A percentile compares a stretch with the other conserved stretches of the same genome.
These are phyloP conservation scores for Myodes glareolus DNA, from an alignment of 2,113 vertebrate genomes.

Conservation along the genomic window DNA sequence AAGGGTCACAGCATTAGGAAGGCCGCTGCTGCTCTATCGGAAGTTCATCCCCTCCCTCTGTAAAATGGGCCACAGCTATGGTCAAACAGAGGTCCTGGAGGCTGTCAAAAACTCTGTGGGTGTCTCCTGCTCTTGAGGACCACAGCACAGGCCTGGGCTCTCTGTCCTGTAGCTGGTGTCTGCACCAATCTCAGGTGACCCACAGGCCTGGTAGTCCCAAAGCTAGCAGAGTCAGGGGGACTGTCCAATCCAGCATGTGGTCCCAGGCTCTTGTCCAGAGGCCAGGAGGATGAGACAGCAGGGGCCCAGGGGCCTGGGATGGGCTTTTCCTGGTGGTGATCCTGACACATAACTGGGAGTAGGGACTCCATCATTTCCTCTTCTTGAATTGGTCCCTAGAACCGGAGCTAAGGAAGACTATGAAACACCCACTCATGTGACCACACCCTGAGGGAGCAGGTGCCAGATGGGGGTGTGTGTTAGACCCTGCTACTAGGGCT, in stretches of 20 bases:
- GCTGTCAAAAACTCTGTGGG: neutral
- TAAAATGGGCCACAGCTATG: neutral
- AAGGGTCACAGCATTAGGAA: neutral
- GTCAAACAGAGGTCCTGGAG: neutral
- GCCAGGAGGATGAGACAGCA: neutral
- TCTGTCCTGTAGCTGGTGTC: neutral
- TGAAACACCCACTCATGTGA: neutral
- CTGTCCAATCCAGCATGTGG: neutral
- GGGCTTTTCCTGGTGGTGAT: neutral
- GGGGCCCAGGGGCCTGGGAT: neutral
- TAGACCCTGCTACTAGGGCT: neutral
- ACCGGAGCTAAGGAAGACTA: neutral
- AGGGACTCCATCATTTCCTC: neutral
- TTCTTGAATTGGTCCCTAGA: neutral
- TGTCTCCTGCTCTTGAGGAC: neutral
- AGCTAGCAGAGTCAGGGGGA: no score
- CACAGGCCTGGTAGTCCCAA: neutral
- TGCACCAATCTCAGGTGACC: neutral
- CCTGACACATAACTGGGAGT: neutral
- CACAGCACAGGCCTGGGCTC: neutral
- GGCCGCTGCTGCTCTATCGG: neutral
- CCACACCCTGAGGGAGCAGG: neutral
- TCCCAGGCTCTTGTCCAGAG: neutral
- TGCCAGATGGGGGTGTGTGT: neutral
- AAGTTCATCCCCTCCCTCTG: neutral